Percentiles rank a stretch among this genome's conserved stretches.
These are phyloP conservation scores for Erannis defoliaria DNA, from an alignment of 2,888 invertebrate species.

Conservation along the genomic window DNA sequence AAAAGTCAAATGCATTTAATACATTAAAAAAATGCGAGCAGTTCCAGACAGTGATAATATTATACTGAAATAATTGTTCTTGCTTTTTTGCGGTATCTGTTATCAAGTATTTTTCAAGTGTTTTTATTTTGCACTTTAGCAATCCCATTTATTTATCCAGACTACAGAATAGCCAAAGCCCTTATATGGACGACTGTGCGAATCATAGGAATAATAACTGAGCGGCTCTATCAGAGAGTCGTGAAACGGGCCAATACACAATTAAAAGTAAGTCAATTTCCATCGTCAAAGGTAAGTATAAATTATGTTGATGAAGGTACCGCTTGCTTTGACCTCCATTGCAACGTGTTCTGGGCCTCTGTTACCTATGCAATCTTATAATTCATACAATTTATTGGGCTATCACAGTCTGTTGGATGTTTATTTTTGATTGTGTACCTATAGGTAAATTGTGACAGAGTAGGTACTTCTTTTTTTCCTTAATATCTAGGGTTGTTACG, in stretches of 20 bases:
- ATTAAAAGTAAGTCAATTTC: slow-evolving; percentile 36
- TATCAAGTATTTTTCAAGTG: too few relatives aligned
- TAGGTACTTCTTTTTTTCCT: too few relatives aligned
- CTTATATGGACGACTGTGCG: too few relatives aligned
- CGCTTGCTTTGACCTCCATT: slow-evolving; percentile 23
- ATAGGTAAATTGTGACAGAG: not conserved
- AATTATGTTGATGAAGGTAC: slow-evolving; percentile 25
- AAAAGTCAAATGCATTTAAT: too few relatives aligned
- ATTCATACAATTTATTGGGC: slow-evolving; percentile 11
- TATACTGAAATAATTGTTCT: too few relatives aligned
- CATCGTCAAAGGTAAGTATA: slow-evolving; percentile 29
- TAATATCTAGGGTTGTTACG: too few relatives aligned
- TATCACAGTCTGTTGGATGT: slow-evolving; percentile 2
- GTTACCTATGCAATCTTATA: slow-evolving; percentile 10
- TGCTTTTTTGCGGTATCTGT: too few relatives aligned
- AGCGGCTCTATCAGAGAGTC: not conserved
- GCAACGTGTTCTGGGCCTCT: slow-evolving; percentile 19
- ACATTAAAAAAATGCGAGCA: too few relatives aligned
- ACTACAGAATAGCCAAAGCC: too few relatives aligned
- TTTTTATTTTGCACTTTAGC: too few relatives aligned
- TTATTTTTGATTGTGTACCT: not conserved
- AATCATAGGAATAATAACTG: not conserved
- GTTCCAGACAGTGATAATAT: too few relatives aligned
- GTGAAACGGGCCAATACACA: slow-evolving; percentile 16
- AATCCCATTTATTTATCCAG: too few relatives aligned